Percentiles rank a stretch among this genome's conserved stretches.
Conservation (phyloP, 2,888 invertebrate genomes). For the Drosophila cracens region DNA sequence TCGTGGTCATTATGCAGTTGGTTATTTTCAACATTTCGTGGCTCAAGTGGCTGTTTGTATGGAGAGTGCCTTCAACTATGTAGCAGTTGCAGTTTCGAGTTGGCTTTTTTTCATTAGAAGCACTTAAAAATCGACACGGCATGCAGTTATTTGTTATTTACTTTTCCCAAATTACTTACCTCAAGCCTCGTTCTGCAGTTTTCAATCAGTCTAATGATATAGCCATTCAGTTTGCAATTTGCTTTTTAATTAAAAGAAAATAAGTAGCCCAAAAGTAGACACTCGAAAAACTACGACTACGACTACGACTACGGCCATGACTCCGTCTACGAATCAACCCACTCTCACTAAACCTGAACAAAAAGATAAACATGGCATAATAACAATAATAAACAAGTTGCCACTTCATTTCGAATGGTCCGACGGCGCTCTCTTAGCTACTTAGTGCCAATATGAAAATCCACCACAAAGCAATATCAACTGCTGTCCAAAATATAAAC, state of each 20-base stretch:
- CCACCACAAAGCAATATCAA: slow-evolving; percentile 62
- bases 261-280: slow-evolving; percentile 54
- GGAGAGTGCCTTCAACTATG: slow-evolving; percentile 51
- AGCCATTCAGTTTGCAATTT: slow-evolving; percentile 61
- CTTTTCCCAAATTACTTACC: slow-evolving; percentile 70
- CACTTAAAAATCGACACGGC: slow-evolving; percentile 77
- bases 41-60: slow-evolving; percentile 74
- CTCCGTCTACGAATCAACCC: slow-evolving; percentile 1
- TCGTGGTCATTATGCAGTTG: slow-evolving; percentile 74
- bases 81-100: slow-evolving; percentile 50
- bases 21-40: slow-evolving; percentile 72
- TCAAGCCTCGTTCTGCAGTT: slow-evolving; percentile 54
- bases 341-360: slow-evolving; percentile 41
- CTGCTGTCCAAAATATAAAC: slow-evolving; percentile 57
- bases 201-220: slow-evolving; percentile 77
- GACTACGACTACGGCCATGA: slow-evolving; percentile 1
- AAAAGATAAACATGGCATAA: slow-evolving; percentile 67
- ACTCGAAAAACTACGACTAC: slow-evolving; percentile 41
- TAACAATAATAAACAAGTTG: slow-evolving; percentile 79
- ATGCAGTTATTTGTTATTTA: slow-evolving; percentile 75
- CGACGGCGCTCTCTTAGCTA: slow-evolving; percentile 63
- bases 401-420: slow-evolving; percentile 76
- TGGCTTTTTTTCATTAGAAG: slow-evolving; percentile 63
- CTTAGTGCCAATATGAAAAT: slow-evolving; percentile 76
- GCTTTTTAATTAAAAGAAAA: slow-evolving; percentile 78